Percentiles rank a stretch among this genome's conserved stretches.
phyloP scores from a whole-genome alignment of 2,797 vertebrate species.

The Coendou prehensilis region DNA sequence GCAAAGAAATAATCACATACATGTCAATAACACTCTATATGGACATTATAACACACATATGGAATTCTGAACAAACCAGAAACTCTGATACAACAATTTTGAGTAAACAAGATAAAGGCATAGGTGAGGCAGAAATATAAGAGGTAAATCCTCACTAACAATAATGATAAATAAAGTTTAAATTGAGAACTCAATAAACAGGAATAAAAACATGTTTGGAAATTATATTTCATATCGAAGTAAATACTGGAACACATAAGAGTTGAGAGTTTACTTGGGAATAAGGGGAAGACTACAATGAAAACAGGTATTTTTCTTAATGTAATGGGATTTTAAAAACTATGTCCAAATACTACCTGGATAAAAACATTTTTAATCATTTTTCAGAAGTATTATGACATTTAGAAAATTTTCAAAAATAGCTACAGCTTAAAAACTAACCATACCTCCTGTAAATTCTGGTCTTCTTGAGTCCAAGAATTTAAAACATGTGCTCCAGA shows the following conservation, averaged over 20 bases:
- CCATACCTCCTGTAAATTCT: constrained; percentile 97
- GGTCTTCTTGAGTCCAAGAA: constrained; percentile 96
- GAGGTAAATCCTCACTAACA: not conserved
- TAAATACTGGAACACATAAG: not conserved
- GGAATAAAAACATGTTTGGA: constrained; percentile 26
- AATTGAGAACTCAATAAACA: constrained; percentile 30
- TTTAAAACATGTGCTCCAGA: constrained; percentile 98
- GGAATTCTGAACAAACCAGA: constrained; percentile 32
- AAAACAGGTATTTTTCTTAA: constrained; percentile 29
- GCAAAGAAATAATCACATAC: not conserved
- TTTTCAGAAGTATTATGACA: constrained; percentile 17
- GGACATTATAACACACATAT: not conserved
- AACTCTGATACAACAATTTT: constrained; percentile 8
- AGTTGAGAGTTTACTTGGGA: constrained; percentile 35
- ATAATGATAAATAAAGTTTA: constrained; percentile 42
- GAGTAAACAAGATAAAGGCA: constrained; percentile 25
- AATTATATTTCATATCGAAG: constrained; percentile 14
- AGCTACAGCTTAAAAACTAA: constrained; percentile 38
- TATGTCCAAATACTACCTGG: not conserved
- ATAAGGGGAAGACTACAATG: not conserved
- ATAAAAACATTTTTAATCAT: not conserved
- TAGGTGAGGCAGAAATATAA: not conserved
- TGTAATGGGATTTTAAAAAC: constrained; percentile 45
- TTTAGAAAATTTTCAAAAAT: constrained; percentile 58
- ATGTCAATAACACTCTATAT: not conserved